Evolutionary conservation across 2,888 invertebrate species (phyloP), one percentile per base, ranked within the genome.

Genomic region (Scaptomyza tumidula): DNA sequence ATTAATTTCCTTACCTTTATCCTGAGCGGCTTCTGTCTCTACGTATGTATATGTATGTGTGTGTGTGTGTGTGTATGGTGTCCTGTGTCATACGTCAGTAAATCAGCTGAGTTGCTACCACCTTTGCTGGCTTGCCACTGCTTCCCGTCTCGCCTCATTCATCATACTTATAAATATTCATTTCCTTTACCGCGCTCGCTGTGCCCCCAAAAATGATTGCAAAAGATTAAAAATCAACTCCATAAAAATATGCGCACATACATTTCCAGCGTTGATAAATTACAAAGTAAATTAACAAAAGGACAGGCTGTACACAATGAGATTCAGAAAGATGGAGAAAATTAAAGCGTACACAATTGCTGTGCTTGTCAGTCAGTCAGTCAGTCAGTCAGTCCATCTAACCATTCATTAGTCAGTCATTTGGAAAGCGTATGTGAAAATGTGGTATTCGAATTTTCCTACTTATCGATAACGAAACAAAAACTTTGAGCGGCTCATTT

Each of bases 181-280:
- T 88, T 86, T 86, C 86, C 86, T 79, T 43, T 52, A 31, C 67
- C 50, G 56, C 43, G 44, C 48, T 48, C 45, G 44, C 39, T 48
- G 44, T 48, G 46, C 45, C 61, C 55, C 37, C 0, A 86, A 80
- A 75, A 77, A 84, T 84, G 89, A 89, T 90, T 88, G 89, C 86
- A 61, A 76, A 86, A 90, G 90, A 90, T 90, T 90, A 89, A 90
- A 90, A 90, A 90, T 89, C 89, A 90, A 90, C 90, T 90, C 78
- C 78, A 86, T 86, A 82, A 86, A 89, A 90, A 85, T 85, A 71
- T 76, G 53, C 44, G 37, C 29, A 19, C 19, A 19, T 19, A 19
- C 19, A 19, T 75, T 75, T 75, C 66, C 74, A 77, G 73, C 67
- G 77, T 80, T 90, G 89, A 90, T 90, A 89, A 90, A 90, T 90